Conservation (phyloP, 1,140 invertebrate species). For the Euwallacea similis region DNA sequence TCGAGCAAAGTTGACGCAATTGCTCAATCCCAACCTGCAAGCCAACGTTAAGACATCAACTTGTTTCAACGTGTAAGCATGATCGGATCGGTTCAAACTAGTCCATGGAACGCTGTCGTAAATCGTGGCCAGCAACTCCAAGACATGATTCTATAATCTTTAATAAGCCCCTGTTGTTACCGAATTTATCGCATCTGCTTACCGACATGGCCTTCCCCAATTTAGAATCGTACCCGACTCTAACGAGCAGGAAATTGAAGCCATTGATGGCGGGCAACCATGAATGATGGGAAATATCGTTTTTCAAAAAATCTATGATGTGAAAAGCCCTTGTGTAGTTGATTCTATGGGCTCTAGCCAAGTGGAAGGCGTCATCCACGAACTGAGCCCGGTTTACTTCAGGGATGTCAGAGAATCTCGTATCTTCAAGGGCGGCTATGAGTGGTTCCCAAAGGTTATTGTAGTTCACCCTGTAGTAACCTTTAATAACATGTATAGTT, state of each 20-base stretch:
- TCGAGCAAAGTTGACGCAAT: constrained; percentile 55
- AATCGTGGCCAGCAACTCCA: constrained; percentile 25
- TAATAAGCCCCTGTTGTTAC: not conserved
- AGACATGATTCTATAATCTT: constrained; percentile 27
- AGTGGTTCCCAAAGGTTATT: constrained; percentile 70
- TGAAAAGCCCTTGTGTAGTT: constrained; percentile 58
- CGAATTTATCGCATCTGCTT: not conserved
- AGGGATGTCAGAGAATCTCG: constrained; percentile 60
- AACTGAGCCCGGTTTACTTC: constrained; percentile 76
- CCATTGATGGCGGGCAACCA: constrained; percentile 66
- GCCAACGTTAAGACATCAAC: constrained; percentile 56
- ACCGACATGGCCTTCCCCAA: constrained; percentile 31
- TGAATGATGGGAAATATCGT: constrained; percentile 65
- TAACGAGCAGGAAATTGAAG: constrained; percentile 56
- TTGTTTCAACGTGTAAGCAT: constrained; percentile 53
- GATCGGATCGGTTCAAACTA: constrained; percentile 38
- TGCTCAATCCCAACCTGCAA: constrained; percentile 56
- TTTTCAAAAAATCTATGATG: constrained; percentile 61
- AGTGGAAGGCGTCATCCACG: constrained; percentile 76
- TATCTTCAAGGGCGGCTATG: constrained; percentile 56
- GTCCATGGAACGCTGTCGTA: constrained; percentile 34
- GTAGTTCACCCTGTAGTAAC: constrained; percentile 82
- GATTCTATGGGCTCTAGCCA: constrained; percentile 56
- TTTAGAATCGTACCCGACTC: constrained; percentile 17
- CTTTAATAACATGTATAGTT: constrained; percentile 49